Conservation (phyloP, 2,888 invertebrate genomes). For the Rhorus exstirpatorius region DNA sequence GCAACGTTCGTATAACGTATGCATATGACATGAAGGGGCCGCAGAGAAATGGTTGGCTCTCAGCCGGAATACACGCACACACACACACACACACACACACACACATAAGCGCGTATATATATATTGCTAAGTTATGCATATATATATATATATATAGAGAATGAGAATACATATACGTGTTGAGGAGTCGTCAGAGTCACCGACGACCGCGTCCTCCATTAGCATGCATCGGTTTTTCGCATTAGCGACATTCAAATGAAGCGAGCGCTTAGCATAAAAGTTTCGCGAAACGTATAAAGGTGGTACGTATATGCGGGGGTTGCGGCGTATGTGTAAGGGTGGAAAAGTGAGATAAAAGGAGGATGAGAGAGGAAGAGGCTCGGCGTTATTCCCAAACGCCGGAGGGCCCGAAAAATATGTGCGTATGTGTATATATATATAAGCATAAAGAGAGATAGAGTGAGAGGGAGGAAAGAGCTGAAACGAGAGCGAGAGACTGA, state of each 20-base stretch:
- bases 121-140: not conserved
- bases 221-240: conserved; percentile 86
- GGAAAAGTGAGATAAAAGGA: conserved; percentile 42
- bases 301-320: conserved; percentile 15
- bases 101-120: not conserved
- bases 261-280: conserved; percentile 85
- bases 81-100: conserved; percentile 11
- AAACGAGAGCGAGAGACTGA: conserved; percentile 56
- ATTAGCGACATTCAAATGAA: conserved; percentile 86
- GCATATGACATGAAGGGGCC: conserved; percentile 80
- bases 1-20: conserved; percentile 76
- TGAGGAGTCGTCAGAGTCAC: conserved; percentile 64
- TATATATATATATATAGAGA: conserved; percentile 60
- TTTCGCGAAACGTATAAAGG: conserved; percentile 69
- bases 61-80: conserved; percentile 47
- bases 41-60: conserved; percentile 73
- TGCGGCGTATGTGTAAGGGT: conserved; percentile 4
- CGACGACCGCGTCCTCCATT: conserved; percentile 80
- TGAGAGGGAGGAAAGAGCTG: conserved; percentile 21
- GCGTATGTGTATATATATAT: conserved; percentile 16
- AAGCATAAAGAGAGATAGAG: not conserved
- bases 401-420: conserved; percentile 48
- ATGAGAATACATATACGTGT: conserved; percentile 70
- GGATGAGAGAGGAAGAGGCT: conserved; percentile 38
- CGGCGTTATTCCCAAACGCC: conserved; percentile 57